Conservation (phyloP, 1,140 invertebrate genomes). For the Drosophila tani region DNA sequence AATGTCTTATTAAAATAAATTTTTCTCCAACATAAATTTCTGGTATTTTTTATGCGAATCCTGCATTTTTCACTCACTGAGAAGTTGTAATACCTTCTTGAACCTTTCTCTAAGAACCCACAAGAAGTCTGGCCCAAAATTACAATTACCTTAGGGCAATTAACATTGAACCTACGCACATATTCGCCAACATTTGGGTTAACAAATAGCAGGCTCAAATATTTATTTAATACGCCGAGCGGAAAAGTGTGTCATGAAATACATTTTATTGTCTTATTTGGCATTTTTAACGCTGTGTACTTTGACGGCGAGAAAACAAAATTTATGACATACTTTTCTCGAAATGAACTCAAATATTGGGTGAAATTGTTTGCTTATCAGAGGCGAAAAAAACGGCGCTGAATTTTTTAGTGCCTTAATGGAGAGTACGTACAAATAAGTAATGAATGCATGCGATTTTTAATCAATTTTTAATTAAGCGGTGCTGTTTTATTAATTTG, state of each 20-base stretch:
- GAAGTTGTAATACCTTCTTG: not conserved
- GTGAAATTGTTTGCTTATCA: constrained; percentile 50
- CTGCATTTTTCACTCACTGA: too few relatives aligned
- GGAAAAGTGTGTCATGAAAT: constrained; percentile 61
- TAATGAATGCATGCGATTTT: constrained; percentile 5
- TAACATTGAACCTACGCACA: constrained; percentile 28
- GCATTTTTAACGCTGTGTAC: constrained; percentile 37
- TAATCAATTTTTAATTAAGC: constrained; percentile 19
- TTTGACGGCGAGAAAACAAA: constrained; percentile 44
- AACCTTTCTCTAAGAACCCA: constrained; percentile 1
- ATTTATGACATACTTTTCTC: constrained; percentile 59
- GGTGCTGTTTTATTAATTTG: constrained; percentile 10
- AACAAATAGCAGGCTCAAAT: constrained; percentile 47
- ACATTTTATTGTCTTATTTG: constrained; percentile 63
- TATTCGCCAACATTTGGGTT: constrained; percentile 27
- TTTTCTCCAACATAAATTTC: too few relatives aligned
- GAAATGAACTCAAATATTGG: constrained; percentile 54
- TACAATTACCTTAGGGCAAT: constrained; percentile 22
- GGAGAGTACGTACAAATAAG: constrained; percentile 24
- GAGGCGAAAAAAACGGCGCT: constrained; percentile 9
- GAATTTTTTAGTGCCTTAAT: constrained; percentile 5
- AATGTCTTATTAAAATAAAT: not conserved
- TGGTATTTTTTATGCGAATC: not conserved
- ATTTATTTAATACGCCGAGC: constrained; percentile 51
- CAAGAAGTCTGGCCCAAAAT: not conserved